Evolutionary conservation across 2,797 vertebrate species (phyloP), one percentile per base, ranked within the genome.

Genomic region (Artibeus jamaicensis): DNA sequence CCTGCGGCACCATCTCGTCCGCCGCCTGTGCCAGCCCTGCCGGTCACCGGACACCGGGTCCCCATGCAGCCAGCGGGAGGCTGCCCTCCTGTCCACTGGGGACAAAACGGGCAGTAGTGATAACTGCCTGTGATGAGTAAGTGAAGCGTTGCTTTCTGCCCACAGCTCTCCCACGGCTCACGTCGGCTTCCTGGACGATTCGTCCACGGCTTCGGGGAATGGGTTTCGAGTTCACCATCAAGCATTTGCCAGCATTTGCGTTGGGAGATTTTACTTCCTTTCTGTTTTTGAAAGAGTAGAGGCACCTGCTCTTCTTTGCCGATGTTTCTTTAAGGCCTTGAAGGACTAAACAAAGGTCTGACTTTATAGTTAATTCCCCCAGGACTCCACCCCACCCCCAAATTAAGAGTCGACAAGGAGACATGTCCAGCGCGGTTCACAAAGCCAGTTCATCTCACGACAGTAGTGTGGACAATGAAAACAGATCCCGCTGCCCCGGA

Each of bases 401-500:
- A 0, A 7, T 5, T 26, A 6, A 74, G 14, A 19, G 59, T 5
- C 4, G 46, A 24, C 14, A 14, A 62, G 62, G 46, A 93, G 65
- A n/a, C 18, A 37, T 16, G n/a, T 71, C 18, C 55, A 26, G 14
- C 11, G 39, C 44, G 53, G 37, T 15, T 42, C 5, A 4, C 12
- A 39, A 84, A 53, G 24, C 37, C 53, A 12, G 15, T 67, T 53
- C 24, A 7, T 32, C 53, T 1, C 9, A 1, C 0, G 1, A 1
- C 4, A 6, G 11, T 11, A 0, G 14, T 1, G 34, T 0, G 76
- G 78, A n/a, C 6, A 0, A 11, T 29, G 0, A 9, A 29, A 29
- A 34, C 19, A 26, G 86, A 50, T 1, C 7, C 48, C 16, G 67
- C 57, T 3, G 34, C 6, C 34, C 39, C 0, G 34, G 46, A 24